Evolutionary conservation across 1,140 invertebrate species (phyloP), one percentile per base, ranked within the genome.

Genomic region (Drosophila albomicans): DNA sequence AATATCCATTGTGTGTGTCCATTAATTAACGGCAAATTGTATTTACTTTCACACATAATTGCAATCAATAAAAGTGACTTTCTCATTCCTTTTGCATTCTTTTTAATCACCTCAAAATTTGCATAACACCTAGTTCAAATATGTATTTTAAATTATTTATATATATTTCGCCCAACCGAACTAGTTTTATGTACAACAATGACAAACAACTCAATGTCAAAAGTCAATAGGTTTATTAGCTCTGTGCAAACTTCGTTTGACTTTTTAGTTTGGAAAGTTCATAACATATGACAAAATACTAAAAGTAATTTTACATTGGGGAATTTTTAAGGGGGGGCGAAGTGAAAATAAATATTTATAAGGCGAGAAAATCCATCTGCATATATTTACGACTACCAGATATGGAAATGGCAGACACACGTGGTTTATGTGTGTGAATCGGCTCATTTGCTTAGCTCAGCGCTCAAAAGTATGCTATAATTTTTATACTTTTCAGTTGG

Each of bases 401-500:
- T n/a, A n/a, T 45, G 41, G 20, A 45, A n/a, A 45, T 4, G 41
- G 13, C 13, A 25, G 6, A 48, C 7, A 48, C 46, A 48, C 8
- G 15, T 49, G 15, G 16, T 25, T 20, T 30, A 30, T 52, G 30
- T 3, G 1, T 15, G 15, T 16, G 46, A 20, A 20, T 48, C 15
- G 46, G 15, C 32, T 16, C 6, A 52, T 38, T 63, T 38, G 7
- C 46, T 58, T 2, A 51, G 45, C 5, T n/a, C 10, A 16, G 35
- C 56, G 56, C 32, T 43, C 25, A 51, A 52, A 69, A 69, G 54
- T 68, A 57, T 41, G 56, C 46, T 51, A 69, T 52, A 30, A 30
- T 51, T 52, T 41, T 51, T 51, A 25, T 52, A 49, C 32, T 32
- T 43, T 28, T n/a, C 2, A 10, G 10, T 30, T 43, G 16, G 4